Conservation (phyloP, 2,888 invertebrate species). For the Glyphotaelius pellucidus region DNA sequence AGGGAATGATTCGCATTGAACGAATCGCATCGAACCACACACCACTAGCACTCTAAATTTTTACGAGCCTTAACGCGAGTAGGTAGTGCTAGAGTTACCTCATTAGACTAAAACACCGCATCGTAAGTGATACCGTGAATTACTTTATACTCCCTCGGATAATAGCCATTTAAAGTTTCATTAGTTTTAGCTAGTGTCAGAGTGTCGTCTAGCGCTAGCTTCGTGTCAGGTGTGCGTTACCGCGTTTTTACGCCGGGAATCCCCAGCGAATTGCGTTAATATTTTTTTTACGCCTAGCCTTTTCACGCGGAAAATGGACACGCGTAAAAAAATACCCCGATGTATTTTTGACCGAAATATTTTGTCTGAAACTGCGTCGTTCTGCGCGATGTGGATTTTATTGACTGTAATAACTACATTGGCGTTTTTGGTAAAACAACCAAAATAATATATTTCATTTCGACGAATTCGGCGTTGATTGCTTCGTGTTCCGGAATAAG, state of each 20-base stretch:
- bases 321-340: conserved; percentile 24
- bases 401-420: conserved; percentile 45
- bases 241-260: conserved; percentile 27
- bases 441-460: not conserved
- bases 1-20: not conserved
- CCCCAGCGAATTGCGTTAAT: conserved; percentile 8
- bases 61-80: conserved; percentile 9
- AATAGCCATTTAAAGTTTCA: conserved; percentile 43
- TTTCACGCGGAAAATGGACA: conserved; percentile 39
- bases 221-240: conserved; percentile 59
- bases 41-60: conserved; percentile 29
- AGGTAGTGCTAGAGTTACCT: conserved; percentile 14
- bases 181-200: conserved; percentile 45
- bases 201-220: conserved; percentile 48
- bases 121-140: conserved; percentile 45
- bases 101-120: conserved; percentile 40
- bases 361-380: not conserved
- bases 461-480: not conserved
- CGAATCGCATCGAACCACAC: not conserved
- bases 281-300: conserved; percentile 24
- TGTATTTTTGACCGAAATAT: conserved; percentile 28
- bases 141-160: conserved; percentile 35
- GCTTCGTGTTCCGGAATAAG: not conserved
- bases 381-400: conserved; percentile 22
- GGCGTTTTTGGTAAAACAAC: not conserved